These are phyloP conservation scores for Hermodice carunculata DNA, from an alignment of 2,888 invertebrate genomes.

Conservation along the genomic window DNA sequence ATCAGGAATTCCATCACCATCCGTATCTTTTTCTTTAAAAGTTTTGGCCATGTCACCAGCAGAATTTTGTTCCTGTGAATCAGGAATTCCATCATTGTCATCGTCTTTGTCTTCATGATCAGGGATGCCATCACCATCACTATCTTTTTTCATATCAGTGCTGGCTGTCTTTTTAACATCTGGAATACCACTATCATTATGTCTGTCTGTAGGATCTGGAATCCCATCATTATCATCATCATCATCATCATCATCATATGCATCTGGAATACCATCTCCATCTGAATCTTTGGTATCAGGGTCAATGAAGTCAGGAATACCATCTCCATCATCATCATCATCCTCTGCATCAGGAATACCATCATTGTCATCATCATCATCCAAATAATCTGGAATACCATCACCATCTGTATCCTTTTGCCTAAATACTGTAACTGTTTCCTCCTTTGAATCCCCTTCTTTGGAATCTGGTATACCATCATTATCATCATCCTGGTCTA, in stretches of 20 bases:
- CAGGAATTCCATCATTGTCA: too few species aligned
- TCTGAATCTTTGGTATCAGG: constrained; percentile 29
- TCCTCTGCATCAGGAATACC: constrained; percentile 46
- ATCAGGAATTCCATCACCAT: constrained; percentile 60
- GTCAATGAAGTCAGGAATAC: constrained; percentile 29
- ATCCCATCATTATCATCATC: constrained; percentile 50
- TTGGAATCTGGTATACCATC: constrained; percentile 34
- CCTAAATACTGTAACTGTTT: constrained; percentile 26
- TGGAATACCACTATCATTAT: constrained; percentile 31
- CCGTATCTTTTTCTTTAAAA: constrained; percentile 46
- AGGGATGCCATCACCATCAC: constrained; percentile 40
- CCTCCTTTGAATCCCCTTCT: constrained; percentile 25
- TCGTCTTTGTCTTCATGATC: constrained; percentile 41
- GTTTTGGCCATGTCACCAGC: constrained; percentile 27
- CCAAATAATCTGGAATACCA: constrained; percentile 37
- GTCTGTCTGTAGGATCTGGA: constrained; percentile 48
- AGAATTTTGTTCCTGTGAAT: constrained; percentile 25
- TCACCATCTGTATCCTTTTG: too few species aligned
- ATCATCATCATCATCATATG: constrained; percentile 23
- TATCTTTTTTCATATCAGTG: constrained; percentile 12
- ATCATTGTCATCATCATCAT: constrained; percentile 38
- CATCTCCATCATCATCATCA: constrained; percentile 33
- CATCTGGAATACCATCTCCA: constrained; percentile 42
- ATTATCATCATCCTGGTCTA: constrained; percentile 47
- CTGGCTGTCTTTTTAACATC: too few species aligned